These are phyloP conservation scores for Monodelphis domestica DNA, from an alignment of 2,797 vertebrate genomes.

Conservation along the genomic window DNA sequence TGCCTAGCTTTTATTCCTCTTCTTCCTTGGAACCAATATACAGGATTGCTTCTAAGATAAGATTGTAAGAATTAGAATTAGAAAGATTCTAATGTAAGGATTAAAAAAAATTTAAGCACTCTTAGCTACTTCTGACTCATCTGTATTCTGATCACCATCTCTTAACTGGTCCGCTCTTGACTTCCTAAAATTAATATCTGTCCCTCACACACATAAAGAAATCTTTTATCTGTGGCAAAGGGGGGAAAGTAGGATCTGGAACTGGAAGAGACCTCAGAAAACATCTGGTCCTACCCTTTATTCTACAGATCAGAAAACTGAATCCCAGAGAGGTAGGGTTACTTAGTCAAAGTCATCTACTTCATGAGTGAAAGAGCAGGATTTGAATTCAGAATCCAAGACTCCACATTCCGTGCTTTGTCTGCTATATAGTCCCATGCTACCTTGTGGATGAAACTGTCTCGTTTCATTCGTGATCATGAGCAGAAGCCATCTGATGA, in stretches of 20 bases:
- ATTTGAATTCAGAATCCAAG: neutral
- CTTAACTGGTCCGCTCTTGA: neutral
- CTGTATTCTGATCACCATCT: neutral
- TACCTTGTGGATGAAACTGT: neutral
- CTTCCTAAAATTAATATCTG: constrained; percentile 77
- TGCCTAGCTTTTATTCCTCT: too few relatives aligned
- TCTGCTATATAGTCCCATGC: neutral
- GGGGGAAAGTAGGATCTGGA: neutral
- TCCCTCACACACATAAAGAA: constrained; percentile 74
- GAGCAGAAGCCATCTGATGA: neutral
- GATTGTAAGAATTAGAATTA: too few relatives aligned
- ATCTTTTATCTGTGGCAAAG: constrained; percentile 77
- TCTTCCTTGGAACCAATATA: too few relatives aligned
- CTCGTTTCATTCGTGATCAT: neutral
- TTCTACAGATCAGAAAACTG: neutral
- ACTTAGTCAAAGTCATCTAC: neutral
- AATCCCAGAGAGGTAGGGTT: neutral
- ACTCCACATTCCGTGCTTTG: neutral
- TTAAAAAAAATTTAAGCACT: too few relatives aligned
- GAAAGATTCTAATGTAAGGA: too few relatives aligned
- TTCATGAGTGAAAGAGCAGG: neutral
- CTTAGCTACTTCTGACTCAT: too few relatives aligned
- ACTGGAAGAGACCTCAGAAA: neutral
- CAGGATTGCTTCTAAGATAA: too few relatives aligned
- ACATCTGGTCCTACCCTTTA: neutral